phyloP scores from a whole-genome alignment of 2,113 vertebrate genomes.

The Oenanthe oenanthe region DNA sequence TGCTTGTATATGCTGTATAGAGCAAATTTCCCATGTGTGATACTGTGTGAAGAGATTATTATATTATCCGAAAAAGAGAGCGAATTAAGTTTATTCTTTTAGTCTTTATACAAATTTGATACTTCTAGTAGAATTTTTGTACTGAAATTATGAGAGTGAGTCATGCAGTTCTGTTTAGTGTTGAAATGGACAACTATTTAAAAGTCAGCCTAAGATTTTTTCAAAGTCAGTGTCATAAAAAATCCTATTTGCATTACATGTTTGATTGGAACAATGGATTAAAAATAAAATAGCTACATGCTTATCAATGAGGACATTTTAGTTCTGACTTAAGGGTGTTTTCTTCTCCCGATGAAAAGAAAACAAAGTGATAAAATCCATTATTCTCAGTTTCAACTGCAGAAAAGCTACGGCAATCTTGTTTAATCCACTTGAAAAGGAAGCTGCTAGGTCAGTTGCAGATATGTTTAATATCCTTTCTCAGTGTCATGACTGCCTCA shows the following conservation, averaged over 20 bases:
- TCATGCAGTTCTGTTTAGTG: neutral
- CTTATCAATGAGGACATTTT: neutral
- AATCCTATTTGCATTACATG: neutral
- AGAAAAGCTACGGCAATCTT: neutral
- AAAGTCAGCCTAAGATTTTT: neutral
- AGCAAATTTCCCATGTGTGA: neutral
- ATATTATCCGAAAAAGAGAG: neutral
- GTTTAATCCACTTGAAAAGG: neutral
- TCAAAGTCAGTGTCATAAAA: neutral
- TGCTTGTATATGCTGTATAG: neutral
- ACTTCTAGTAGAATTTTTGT: neutral
- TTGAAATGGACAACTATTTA: neutral
- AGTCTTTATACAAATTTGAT: neutral
- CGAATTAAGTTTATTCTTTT: neutral
- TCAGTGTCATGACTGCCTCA: neutral
- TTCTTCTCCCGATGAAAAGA: neutral
- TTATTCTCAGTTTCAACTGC: neutral
- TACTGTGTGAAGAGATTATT: neutral
- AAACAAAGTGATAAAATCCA: neutral
- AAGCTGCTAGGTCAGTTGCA: neutral
- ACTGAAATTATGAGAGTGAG: neutral
- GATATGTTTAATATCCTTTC: neutral
- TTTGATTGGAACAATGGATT: neutral
- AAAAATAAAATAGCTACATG: neutral
- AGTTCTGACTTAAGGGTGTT: neutral